Conservation (phyloP, 1,140 invertebrate species). For the Formica selysi region DNA sequence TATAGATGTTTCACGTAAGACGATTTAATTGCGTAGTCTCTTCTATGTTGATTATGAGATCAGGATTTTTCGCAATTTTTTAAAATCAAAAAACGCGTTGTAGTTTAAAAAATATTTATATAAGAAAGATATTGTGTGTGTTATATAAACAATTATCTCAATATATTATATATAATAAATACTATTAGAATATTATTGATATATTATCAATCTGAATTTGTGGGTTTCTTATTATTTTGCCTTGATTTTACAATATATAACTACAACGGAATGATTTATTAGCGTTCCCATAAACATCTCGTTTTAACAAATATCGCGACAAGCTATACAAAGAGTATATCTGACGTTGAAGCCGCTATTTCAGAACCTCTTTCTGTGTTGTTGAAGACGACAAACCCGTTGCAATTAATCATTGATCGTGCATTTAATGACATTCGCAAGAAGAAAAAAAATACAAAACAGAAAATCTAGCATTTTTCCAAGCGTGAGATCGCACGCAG, state of each 20-base stretch:
- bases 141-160: neutral
- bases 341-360: neutral
- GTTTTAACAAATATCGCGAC: neutral
- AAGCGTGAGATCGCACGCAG: slow-evolving; percentile 45
- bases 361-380: neutral
- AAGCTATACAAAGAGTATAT: neutral
- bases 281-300: neutral
- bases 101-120: neutral
- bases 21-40: neutral
- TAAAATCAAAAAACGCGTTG: neutral
- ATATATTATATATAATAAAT: too few relatives aligned
- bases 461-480: slow-evolving; percentile 5
- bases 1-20: neutral
- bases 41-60: neutral
- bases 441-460: neutral
- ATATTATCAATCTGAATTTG: neutral
- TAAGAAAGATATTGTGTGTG: too few relatives aligned
- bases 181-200: neutral
- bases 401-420: neutral
- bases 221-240: neutral
- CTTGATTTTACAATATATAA: neutral
- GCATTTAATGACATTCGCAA: neutral
- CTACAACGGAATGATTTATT: neutral
- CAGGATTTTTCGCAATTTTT: neutral
- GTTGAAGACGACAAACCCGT: neutral